phyloP scores from a whole-genome alignment of 2,797 vertebrate genomes.

The Phoebastria nigripes region DNA sequence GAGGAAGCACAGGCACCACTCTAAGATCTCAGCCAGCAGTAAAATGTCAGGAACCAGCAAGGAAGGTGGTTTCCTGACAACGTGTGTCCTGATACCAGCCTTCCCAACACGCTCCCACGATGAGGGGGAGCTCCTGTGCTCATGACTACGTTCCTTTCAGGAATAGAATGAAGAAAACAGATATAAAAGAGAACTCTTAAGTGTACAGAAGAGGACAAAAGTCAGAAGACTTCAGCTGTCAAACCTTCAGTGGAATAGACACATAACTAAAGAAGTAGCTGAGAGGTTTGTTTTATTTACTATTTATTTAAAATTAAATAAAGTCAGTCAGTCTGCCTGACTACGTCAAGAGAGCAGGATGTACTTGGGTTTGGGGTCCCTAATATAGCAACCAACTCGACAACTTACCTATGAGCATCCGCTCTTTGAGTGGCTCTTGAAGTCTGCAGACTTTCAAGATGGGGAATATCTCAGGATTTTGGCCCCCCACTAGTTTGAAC shows the following conservation, averaged over 20 bases:
- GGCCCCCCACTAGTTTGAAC: background rate
- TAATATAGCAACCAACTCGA: accelerated
- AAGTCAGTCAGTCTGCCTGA: background rate
- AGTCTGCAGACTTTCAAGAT: background rate
- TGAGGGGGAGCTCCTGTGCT: background rate
- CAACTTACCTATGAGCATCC: background rate
- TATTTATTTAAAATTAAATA: background rate
- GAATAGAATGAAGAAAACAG: background rate
- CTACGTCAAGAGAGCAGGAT: background rate
- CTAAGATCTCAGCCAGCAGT: background rate
- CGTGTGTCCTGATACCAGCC: background rate
- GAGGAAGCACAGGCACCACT: background rate
- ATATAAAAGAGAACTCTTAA: background rate
- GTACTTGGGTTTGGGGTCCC: background rate
- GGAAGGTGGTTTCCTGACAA: background rate
- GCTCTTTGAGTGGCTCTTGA: background rate
- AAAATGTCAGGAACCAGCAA: background rate
- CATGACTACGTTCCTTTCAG: background rate
- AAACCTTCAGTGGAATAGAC: background rate
- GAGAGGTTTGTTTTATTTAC: background rate
- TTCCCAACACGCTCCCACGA: background rate
- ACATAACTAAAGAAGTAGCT: background rate
- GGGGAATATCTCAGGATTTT: background rate
- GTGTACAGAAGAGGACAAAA: background rate
- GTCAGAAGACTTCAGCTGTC: background rate